Evolutionary conservation across 2,888 invertebrate species (phyloP), one percentile per base, ranked within the genome.

Genomic region (Bugulina stolonifera): DNA sequence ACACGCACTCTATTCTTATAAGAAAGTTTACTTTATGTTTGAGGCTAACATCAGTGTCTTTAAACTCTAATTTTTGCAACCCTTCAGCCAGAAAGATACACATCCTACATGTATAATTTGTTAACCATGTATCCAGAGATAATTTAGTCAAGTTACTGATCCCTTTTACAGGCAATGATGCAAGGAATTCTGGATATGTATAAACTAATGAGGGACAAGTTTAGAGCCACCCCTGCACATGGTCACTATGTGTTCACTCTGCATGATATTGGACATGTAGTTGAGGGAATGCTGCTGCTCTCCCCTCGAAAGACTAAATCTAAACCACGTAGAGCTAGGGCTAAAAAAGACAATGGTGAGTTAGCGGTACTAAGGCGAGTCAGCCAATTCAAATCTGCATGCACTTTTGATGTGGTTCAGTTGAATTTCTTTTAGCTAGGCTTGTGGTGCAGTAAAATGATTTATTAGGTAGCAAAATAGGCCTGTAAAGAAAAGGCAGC

Each of bases 261-360:
- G 14, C 82, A 82, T 64, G 81, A 82, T 71, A 73, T 83, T 18
- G 74, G 79, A 1, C 75, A 76, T 23, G 79, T 81, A 22, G 76
- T 83, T 22, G 79, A 82, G 69, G 83, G 83, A 54, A 79, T 83
- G 27, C 76, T 80, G 57, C 78, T 83, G 69, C 78, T 83, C 79
- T 81, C 82, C 5, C 81, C 82, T 27, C 27, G 69, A 55, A 69
- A 58, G 69, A 54, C 72, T 5, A 76, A 80, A 64, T 77, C 79
- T 71, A 77, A 77, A 71, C 76, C 79, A 35, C 74, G 78, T 27
- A 80, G 79, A 73, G 70, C 70, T 29, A n/a, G 54, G 14, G 54
- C 43, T 27, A 70, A 70, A 18, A 70, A 70, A 29, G 70, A 70
- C 18, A 54, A 43, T 70, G 54, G 70, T 70, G 29, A 34, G 69